Evolutionary conservation across 2,797 vertebrate species (phyloP).

Genomic region (Gambelia wislizenii): DNA sequence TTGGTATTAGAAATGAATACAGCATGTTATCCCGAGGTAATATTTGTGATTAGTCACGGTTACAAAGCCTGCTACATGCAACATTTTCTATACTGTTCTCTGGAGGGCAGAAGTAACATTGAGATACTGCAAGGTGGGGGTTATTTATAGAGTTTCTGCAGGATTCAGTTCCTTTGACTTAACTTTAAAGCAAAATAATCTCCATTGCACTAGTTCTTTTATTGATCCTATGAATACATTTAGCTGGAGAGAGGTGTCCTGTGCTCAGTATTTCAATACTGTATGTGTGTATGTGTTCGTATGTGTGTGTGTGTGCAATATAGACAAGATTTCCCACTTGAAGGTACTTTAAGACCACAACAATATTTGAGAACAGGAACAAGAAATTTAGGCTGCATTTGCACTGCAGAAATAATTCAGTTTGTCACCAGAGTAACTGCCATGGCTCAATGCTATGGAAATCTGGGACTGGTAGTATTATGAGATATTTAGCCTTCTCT

Average conservation of each 20-base stretch:
- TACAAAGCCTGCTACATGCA: constrained; percentile 43
- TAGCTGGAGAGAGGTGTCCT: constrained; percentile 41
- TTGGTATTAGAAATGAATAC: constrained; percentile 55
- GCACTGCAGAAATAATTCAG: too few species aligned
- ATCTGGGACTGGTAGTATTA: too few species aligned
- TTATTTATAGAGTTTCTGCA: constrained; percentile 68
- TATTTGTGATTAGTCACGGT: constrained; percentile 56
- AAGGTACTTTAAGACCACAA: constrained; percentile 47
- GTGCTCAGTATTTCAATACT: constrained; percentile 15
- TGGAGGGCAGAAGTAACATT: constrained; percentile 53
- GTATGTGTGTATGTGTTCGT: too few species aligned
- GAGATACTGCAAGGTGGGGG: constrained; percentile 3
- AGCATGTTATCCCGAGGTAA: constrained; percentile 59
- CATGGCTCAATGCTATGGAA: too few species aligned
- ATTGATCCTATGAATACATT: constrained; percentile 56
- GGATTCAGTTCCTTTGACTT: constrained; percentile 38
- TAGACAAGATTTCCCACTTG: constrained; percentile 56
- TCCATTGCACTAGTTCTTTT: constrained; percentile 53
- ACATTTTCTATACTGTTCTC: background rate
- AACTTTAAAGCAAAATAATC: constrained; percentile 60
- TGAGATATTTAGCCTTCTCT: too few species aligned
- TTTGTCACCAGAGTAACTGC: too few species aligned
- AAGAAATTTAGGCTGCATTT: too few species aligned
- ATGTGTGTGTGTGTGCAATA: too few species aligned
- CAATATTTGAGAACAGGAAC: constrained; percentile 2